Evolutionary conservation across 2,888 invertebrate genomes (phyloP), one percentile per base, ranked within the genome.

Genomic region (Cephus pygmeus): DNA sequence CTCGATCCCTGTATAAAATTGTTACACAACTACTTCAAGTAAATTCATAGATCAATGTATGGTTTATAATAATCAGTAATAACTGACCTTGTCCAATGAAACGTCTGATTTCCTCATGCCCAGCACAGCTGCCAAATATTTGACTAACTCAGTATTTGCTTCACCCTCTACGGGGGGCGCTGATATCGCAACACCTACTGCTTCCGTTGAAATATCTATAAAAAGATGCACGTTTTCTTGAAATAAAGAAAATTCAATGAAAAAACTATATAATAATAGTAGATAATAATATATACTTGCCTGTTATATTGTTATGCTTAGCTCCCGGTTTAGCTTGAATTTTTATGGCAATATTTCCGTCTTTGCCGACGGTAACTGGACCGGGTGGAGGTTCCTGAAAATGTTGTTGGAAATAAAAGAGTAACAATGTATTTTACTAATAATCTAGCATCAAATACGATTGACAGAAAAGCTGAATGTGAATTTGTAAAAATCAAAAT

Each of bases 121-220:
- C 68, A 97, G 90, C n/a, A 96, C 91, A 82, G 93, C 93, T 0
- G 96, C 93, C 75, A 97, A 90, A 87, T 94, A 96, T 89, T 95
- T 95, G 0, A 96, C 92, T 12, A 97, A 92, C 88, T 96, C 96
- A 69, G 94, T 93, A 87, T 97, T 97, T 15, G 97, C 96, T 91
- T 96, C 96, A 4, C 97, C 96, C 87, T 97, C 96, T 6, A 95
- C 93, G 0, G 97, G 96, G n/a, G 96, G 96, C 1, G 96, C 96
- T 79, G 94, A 94, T 82, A 97, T 96, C 88, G 96, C 95, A 23
- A 96, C 93, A n/a, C 95, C 95, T 35, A 97, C 93, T 12, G 94
- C 94, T 87, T 96, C 96, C 1, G 91, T 89, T 3, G 92, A 92
- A 76, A 95, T 93, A 85, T 93, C 93, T 92, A 85, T 40, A 81